A percentile compares a stretch with the other conserved stretches of the same genome.
Conservation (phyloP, 2,797 vertebrate species). For the Melanotaenia pygmaea region DNA sequence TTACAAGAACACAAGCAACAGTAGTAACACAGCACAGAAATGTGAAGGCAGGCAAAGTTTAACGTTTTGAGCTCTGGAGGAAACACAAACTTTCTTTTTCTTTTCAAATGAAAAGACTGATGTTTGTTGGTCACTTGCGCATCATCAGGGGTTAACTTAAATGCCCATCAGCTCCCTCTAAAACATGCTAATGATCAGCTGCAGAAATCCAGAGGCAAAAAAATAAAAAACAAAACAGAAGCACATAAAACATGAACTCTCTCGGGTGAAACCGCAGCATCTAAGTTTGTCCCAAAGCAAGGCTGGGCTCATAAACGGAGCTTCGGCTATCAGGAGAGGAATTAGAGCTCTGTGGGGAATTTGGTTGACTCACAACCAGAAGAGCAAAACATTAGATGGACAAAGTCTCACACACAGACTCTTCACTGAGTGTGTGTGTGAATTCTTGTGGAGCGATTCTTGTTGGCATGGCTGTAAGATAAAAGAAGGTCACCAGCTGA, state of each 20-base stretch:
- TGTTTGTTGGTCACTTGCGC: conserved; percentile 22
- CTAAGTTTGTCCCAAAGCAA: conserved; percentile 43
- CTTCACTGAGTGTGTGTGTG: conserved; percentile 11
- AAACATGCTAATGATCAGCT: conserved; percentile 41
- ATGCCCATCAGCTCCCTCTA: conserved; percentile 16
- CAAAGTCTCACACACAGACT: conserved; percentile 14
- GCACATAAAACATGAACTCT: conserved; percentile 37
- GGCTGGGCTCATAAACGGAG: conserved; percentile 22
- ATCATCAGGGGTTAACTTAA: conserved; percentile 12
- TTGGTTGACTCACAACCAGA: conserved; percentile 52
- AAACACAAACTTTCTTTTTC: conserved; percentile 1
- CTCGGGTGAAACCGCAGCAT: conserved; percentile 26
- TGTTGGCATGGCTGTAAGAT: conserved; percentile 53
- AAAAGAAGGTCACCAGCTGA: conserved; percentile 43
- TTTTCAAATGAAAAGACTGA: conserved; percentile 3
- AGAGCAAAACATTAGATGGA: conserved; percentile 48
- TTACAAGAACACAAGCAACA: neutral
- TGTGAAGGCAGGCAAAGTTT: conserved; percentile 7
- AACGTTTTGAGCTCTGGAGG: conserved; percentile 5
- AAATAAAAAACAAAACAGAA: conserved; percentile 42
- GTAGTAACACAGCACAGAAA: conserved; percentile 13
- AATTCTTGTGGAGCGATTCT: conserved; percentile 44
- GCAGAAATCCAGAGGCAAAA: conserved; percentile 26
- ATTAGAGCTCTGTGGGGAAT: conserved; percentile 48
- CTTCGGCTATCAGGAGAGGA: conserved; percentile 54